These are phyloP conservation scores for Elgonia sp. DNA, from an alignment of 2,888 invertebrate genomes.

Conservation along the genomic window DNA sequence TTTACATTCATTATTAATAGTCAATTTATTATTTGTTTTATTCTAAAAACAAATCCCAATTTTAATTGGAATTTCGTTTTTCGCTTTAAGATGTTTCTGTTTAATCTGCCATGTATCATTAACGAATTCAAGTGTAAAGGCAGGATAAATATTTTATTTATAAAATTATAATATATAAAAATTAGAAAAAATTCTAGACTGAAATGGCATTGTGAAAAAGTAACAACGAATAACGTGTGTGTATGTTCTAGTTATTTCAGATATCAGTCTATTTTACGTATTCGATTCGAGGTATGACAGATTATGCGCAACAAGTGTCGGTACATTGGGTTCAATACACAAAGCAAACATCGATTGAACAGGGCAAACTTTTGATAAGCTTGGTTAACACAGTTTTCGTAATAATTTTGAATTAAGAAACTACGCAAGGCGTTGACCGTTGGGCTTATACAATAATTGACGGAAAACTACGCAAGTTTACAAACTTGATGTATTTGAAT, in stretches of 20 bases:
- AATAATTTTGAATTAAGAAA: conserved; percentile 58
- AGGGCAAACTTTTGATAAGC: conserved; percentile 65
- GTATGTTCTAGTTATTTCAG: conserved; percentile 37
- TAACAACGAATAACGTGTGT: conserved; percentile 13
- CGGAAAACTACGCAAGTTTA: neutral
- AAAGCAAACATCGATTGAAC: conserved; percentile 62
- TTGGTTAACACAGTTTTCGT: conserved; percentile 43
- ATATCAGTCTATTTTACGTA: conserved; percentile 58
- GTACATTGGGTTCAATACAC: conserved; percentile 64
- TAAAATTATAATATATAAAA: no score
- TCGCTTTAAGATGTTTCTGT: no score
- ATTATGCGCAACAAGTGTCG: conserved; percentile 73
- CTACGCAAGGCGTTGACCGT: conserved; percentile 9
- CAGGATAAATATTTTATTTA: no score
- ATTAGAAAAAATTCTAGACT: no score
- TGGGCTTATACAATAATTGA: neutral
- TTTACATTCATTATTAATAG: no score
- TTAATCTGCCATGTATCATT: no score
- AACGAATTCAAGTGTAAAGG: no score
- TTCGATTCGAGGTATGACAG: conserved; percentile 63
- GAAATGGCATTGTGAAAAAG: conserved; percentile 29
- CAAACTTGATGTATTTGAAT: no score
- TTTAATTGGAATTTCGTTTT: no score
- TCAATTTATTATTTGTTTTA: no score
- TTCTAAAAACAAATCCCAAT: no score